Evolutionary conservation across 2,888 invertebrate genomes (phyloP), one percentile per base, ranked within the genome.

Genomic region (Drosophila eohydei): DNA sequence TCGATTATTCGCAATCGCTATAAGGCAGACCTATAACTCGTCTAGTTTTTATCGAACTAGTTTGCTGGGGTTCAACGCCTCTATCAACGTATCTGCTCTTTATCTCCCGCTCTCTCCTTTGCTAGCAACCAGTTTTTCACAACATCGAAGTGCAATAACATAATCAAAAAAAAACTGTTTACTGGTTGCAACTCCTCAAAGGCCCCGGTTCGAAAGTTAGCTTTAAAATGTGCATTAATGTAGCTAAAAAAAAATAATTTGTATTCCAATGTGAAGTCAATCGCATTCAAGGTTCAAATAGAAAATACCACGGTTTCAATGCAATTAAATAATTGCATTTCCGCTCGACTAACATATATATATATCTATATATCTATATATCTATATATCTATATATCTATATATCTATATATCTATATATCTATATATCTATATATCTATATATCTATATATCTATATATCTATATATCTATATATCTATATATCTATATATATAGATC

Each of bases 121-220:
- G 55, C 75, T 57, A 48, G 59, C 65, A 79, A 88, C 89, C 86
- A 86, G 88, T 82, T 81, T 79, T 79, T 51, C 75, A 81, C 77
- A 74, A 76, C 74, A 40, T 67, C 43, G 38, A 78, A 79, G 86
- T 83, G 64, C 83, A 82, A 78, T 83, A 88, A 88, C 89, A 85
- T 71, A 7, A 46, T 34, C 28, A 46, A 41, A 41, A 16, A 51
- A 32, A n/a, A n/a, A 57, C n/a, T 28, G 21, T 21, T 48, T 34
- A 26, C 30, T 38, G 16, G 38, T 57, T 51, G 38, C 28, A 51
- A 34, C 36, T 30, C 2, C 36, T 43, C 7, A 14, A 55, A 32
- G 50, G 56, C 54, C 43, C 57, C 57, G 69, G 21, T 60, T 26
- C 44, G 38, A 41, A 52, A 43, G 11, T 7, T 9, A 9, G 34